phyloP scores from a whole-genome alignment of 2,113 vertebrate species.

The Equus quagga region DNA sequence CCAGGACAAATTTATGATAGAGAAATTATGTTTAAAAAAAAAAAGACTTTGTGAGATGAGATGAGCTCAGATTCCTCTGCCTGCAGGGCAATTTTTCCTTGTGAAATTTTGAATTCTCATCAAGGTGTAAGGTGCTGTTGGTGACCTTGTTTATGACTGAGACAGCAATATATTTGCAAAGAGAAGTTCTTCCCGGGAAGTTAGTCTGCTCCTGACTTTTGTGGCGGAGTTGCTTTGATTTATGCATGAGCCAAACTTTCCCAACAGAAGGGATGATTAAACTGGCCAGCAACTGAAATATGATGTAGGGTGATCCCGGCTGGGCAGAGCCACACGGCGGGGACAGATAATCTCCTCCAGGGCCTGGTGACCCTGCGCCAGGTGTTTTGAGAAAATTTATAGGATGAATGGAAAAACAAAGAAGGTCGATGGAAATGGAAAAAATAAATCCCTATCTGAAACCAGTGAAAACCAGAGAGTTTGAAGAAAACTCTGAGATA shows the following conservation, averaged over 20 bases:
- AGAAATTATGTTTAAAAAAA: slow-evolving; percentile 58
- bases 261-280: neutral
- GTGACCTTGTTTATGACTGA: slow-evolving; percentile 66
- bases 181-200: slow-evolving; percentile 37
- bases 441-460: slow-evolving; percentile 1
- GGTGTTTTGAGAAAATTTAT: slow-evolving; percentile 33
- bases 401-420: slow-evolving; percentile 43
- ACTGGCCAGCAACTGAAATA: neutral
- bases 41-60: slow-evolving; percentile 32
- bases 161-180: slow-evolving; percentile 57
- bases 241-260: slow-evolving; percentile 24
- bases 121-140: slow-evolving; percentile 46
- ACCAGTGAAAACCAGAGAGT: neutral
- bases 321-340: neutral
- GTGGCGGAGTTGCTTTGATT: slow-evolving; percentile 48
- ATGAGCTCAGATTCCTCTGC: slow-evolving; percentile 65
- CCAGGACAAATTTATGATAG: slow-evolving; percentile 75
- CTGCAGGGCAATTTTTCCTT: slow-evolving; percentile 51
- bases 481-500: neutral
- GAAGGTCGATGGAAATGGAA: slow-evolving; percentile 12
- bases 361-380: neutral
- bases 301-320: neutral
- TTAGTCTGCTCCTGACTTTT: slow-evolving; percentile 36
- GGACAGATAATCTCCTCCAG: neutral
- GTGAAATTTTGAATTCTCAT: slow-evolving; percentile 57